Evolutionary conservation across 1,140 invertebrate genomes (phyloP), one percentile per base, ranked within the genome.

Genomic region (Penaeus chinensis): DNA sequence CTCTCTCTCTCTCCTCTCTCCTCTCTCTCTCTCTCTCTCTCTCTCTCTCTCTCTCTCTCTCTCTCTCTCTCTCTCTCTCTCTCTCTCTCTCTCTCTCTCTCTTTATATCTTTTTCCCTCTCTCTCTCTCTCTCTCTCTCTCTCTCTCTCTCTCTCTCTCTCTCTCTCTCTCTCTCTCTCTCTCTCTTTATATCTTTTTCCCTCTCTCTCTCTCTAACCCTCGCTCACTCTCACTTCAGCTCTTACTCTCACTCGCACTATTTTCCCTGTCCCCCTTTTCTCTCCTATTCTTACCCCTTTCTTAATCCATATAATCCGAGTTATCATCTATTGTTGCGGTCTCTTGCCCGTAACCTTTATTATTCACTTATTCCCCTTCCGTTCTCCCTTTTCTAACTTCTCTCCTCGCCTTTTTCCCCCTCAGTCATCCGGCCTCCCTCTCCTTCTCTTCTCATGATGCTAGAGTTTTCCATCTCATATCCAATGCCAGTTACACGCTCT

Each of bases 141-240:
- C 77, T 13, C 7, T 47, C 7, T 16, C 42, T 60, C 22, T 54
- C 22, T 27, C 32, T 11, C 7, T 19, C 42, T 32, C 42, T 42
- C 61, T 62, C 2, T 82, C 71, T 74, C 5, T 74, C 71, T 74
- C 71, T 7, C 71, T 74, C 5, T 18, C 24, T 74, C 18, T 74
- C 24, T 22, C 3, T 74, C 71, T 79, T 24, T 37, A 42, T 10
- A 18, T 20, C 77, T 42, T 19, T 42, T 27, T 63, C 22, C 32
- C 80, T 82, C n/a, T 63, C 80, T 82, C 80, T 63, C 61, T 65
- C 80, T 63, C 61, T 80, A 19, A 60, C n/a, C 32, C 80, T 82
- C n/a, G 3, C 80, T 82, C 80, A 24, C 61, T 65, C 80, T 63
- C 47, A 61, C 78, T 61, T 42, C 24, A 42, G 8, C 71, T 76